Base-by-base conservation (phyloP, 2,113 vertebrate genomes). In the Gadus chalcogrammus region DNA sequence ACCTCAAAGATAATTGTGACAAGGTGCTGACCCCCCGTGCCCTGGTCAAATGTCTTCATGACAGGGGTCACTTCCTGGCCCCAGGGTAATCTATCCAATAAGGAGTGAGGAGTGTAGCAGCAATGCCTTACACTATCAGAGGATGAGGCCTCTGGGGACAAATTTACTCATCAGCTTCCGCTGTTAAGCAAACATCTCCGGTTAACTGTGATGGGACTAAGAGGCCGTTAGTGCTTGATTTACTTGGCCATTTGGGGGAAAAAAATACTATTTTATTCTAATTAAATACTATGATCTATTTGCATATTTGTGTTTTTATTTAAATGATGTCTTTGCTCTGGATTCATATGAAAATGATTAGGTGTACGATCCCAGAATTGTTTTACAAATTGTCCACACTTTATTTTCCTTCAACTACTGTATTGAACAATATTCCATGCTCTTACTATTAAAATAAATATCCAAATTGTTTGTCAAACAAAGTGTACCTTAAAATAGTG, bases 1-100 rank as follows among this genome's bases (percentile, higher is more conserved):
- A 82, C 70, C 84, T 82, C 13, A 28, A 83, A 70, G 75, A 83
- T 87, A 86, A 87, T 79, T 84, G 79, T 82, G 82, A 82, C 76
- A 84, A 85, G 82, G 79, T 85, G 76, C 77, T 85, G 82, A 84
- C 76, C 80, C 67, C 71, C 0, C 4, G 67, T 48, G 70, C 18
- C 56, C 53, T 62, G 87, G 84, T 90, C 83, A 76, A 0, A 84
- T 88, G 87, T 87, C 84, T 67, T 42, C 64, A 68, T 79, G 73
- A 74, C 18, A 22, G 80, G 69, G 72, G 66, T n/a, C 63, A 74
- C 76, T 85, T 88, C 83, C 78, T 82, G 84, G 22, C 72, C 73
- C 77, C 82, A 88, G 76, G 79, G 59, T 78, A 85, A 85, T 78
- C 58, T 16, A 76, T 53, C 71, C 62, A 85, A 69, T 68, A 63